Evolutionary conservation across 1,140 invertebrate species (phyloP).

Genomic region (Scylla paramamosain): DNA sequence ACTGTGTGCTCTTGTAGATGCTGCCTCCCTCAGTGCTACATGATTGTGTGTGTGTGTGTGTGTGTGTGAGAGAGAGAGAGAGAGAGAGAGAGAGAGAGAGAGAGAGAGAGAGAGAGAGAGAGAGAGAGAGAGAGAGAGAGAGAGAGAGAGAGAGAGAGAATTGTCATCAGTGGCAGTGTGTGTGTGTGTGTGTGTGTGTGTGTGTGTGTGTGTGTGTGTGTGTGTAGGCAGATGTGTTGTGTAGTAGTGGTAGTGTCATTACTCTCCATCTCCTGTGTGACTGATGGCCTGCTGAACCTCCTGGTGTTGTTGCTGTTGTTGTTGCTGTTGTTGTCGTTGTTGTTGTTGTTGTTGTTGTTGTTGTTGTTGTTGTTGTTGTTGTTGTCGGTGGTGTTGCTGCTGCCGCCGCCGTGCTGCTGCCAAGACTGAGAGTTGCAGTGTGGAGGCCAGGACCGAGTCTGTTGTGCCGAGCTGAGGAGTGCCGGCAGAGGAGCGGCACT

Average conservation of each 20-base stretch:
- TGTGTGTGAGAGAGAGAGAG: background rate
- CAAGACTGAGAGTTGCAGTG: background rate
- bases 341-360: too few species aligned
- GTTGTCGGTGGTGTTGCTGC: too few species aligned
- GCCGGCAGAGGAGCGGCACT: background rate
- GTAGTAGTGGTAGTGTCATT: background rate
- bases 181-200: slow-evolving; percentile 32
- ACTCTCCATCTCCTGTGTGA: background rate
- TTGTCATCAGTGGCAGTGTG: background rate
- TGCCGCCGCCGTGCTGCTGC: too few species aligned
- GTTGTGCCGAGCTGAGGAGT: background rate
- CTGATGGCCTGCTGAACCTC: background rate
- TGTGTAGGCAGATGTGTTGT: too few species aligned
- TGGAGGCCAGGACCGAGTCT: background rate
- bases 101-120: too few species aligned
- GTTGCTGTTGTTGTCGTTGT: too few species aligned
- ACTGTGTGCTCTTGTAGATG: background rate
- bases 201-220: background rate
- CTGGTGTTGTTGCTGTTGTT: background rate
- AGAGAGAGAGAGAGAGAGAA: too few species aligned
- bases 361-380: too few species aligned
- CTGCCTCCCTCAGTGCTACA: background rate
- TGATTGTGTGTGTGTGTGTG: background rate
- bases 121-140: too few species aligned
- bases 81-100: too few species aligned